A percentile compares a stretch with the other conserved stretches of the same genome.
Evolutionary conservation across 2,888 invertebrate species (phyloP).

Genomic region (Augiades crinisus): DNA sequence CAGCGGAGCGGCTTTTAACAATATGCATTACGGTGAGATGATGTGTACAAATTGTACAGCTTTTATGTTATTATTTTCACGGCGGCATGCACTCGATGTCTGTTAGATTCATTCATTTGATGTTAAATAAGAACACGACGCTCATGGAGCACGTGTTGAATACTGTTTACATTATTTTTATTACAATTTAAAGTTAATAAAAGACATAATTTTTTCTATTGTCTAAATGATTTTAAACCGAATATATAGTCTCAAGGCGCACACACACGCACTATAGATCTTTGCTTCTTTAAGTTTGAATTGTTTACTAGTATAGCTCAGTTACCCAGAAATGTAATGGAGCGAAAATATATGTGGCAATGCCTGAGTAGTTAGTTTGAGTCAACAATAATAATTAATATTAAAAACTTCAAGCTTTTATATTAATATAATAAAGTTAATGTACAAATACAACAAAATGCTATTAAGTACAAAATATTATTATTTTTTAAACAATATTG

Average conservation of each 20-base stretch:
- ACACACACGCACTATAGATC: constrained; percentile 51
- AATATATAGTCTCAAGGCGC: constrained; percentile 43
- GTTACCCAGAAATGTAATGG: no score
- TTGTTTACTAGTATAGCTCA: no score
- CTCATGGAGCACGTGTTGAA: neutral
- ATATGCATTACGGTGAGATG: constrained; percentile 80
- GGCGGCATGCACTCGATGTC: constrained; percentile 63
- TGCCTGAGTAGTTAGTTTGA: no score
- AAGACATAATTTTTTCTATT: neutral
- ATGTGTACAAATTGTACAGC: constrained; percentile 62
- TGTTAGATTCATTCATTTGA: constrained; percentile 51
- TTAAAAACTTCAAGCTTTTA: no score
- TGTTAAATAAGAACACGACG: constrained; percentile 36
- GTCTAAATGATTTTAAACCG: neutral
- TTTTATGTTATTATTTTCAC: constrained; percentile 57
- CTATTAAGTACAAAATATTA: no score
- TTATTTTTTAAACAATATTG: no score
- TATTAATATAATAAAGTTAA: no score
- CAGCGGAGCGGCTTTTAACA: constrained; percentile 63
- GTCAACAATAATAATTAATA: no score
- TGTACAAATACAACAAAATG: no score
- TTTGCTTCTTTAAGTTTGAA: neutral
- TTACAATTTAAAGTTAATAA: neutral
- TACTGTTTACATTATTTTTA: neutral
- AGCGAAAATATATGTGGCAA: no score